A percentile compares a stretch with the other conserved stretches of the same genome.
Conservation (phyloP, 2,113 vertebrate genomes). For the Campylorhamphus procurvoides region DNA sequence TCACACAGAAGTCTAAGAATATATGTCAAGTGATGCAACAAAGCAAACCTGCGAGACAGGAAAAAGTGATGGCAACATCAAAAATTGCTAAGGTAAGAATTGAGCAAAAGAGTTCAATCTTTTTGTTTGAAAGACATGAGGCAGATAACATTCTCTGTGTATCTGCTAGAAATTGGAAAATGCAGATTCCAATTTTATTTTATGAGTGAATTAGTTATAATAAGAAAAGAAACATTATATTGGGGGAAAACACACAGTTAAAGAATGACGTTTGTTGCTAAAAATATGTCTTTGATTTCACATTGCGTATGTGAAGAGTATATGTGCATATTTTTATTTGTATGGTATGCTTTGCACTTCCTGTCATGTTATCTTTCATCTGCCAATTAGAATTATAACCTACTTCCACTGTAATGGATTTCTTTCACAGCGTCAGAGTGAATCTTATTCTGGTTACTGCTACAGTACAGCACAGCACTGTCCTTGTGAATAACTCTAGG, state of each 20-base stretch:
- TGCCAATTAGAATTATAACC: neutral
- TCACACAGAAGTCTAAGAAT: conserved; percentile 70
- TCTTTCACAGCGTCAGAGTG: neutral
- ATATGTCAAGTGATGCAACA: conserved; percentile 30
- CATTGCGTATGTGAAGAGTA: neutral
- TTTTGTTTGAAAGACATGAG: fast-evolving
- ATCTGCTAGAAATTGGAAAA: neutral
- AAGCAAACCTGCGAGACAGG: conserved; percentile 73
- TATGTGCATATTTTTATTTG: neutral
- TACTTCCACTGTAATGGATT: neutral
- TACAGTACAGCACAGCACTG: neutral
- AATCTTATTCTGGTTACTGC: neutral
- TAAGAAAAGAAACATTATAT: neutral
- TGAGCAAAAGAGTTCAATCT: neutral
- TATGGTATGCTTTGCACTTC: neutral
- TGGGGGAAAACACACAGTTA: neutral
- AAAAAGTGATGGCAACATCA: conserved; percentile 62
- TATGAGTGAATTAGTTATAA: neutral
- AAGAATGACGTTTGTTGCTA: neutral
- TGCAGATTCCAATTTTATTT: neutral
- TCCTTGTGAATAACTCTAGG: neutral
- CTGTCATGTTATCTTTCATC: neutral
- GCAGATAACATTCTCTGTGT: neutral
- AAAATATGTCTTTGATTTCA: neutral
- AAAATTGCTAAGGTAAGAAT: conserved; percentile 76